These are phyloP conservation scores for Hylomyscus alleni DNA, from an alignment of 2,797 vertebrate species.

Conservation along the genomic window DNA sequence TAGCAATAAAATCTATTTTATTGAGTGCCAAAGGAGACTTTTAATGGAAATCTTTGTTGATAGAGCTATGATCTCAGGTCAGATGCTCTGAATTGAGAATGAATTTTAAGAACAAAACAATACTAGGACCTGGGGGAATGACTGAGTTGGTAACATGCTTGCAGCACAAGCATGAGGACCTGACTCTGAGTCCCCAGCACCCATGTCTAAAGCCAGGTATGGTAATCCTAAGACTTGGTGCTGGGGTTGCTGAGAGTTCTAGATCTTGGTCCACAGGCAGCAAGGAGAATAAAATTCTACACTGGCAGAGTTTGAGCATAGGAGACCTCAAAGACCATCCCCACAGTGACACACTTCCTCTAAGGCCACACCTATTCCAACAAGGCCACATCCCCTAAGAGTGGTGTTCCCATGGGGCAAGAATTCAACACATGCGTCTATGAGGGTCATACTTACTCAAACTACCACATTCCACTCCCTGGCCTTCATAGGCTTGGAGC, in stretches of 20 bases:
- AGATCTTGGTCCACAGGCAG: not conserved
- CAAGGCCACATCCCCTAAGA: not conserved
- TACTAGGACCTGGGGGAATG: not conserved
- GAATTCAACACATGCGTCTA: not conserved
- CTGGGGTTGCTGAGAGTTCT: not conserved
- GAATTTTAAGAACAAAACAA: constrained; percentile 65
- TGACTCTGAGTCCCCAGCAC: not conserved
- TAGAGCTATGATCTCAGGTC: not conserved
- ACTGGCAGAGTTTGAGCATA: not conserved
- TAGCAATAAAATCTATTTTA: constrained; percentile 46
- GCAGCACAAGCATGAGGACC: not conserved
- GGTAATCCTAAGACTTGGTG: not conserved
- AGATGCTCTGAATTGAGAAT: constrained; percentile 55
- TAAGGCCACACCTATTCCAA: not conserved
- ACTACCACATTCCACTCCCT: not conserved
- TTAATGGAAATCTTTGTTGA: constrained; percentile 47
- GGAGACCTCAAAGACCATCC: not conserved
- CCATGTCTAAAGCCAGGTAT: not conserved
- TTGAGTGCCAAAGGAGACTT: constrained; percentile 10
- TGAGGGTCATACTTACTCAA: not conserved
- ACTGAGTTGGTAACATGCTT: not conserved
- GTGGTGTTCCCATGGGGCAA: not conserved
- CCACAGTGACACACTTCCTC: not conserved
- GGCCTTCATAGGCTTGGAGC: not conserved
- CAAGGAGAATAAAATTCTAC: not conserved